Evolutionary conservation across 2,888 invertebrate genomes (phyloP).

Genomic region (Buathra laborator): DNA sequence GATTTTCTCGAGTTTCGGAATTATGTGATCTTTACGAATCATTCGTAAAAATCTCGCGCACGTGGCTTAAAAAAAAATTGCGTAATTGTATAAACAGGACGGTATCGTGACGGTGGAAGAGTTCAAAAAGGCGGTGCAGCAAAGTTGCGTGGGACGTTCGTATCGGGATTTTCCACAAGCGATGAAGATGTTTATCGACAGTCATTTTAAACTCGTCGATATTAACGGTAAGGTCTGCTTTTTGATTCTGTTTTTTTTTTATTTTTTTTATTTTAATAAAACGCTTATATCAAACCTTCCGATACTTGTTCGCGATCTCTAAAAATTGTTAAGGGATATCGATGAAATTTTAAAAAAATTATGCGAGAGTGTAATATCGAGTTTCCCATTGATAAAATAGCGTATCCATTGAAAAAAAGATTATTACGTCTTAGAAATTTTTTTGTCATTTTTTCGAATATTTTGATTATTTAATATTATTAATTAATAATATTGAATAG

Average conservation of each 20-base stretch:
- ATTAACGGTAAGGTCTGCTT: constrained; percentile 87
- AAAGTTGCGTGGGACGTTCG: constrained; percentile 91
- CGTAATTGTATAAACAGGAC: constrained; percentile 87
- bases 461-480: neutral
- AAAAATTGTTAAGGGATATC: neutral
- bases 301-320: neutral
- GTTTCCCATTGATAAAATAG: too few species aligned
- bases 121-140: constrained; percentile 93
- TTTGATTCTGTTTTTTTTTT: constrained; percentile 14
- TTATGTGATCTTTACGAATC: too few species aligned
- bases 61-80: neutral
- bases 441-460: neutral
- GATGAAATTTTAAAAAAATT: neutral
- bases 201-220: constrained; percentile 93
- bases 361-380: neutral
- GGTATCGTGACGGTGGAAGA: constrained; percentile 93
- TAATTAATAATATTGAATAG: too few species aligned
- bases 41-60: neutral
- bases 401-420: too few species aligned
- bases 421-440: neutral
- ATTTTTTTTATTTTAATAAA: neutral
- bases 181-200: constrained; percentile 94
- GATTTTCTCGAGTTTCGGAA: too few species aligned
- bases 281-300: neutral
- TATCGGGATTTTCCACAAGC: constrained; percentile 94